Conservation (phyloP, 2,797 vertebrate species). For the Sebastes minor region DNA sequence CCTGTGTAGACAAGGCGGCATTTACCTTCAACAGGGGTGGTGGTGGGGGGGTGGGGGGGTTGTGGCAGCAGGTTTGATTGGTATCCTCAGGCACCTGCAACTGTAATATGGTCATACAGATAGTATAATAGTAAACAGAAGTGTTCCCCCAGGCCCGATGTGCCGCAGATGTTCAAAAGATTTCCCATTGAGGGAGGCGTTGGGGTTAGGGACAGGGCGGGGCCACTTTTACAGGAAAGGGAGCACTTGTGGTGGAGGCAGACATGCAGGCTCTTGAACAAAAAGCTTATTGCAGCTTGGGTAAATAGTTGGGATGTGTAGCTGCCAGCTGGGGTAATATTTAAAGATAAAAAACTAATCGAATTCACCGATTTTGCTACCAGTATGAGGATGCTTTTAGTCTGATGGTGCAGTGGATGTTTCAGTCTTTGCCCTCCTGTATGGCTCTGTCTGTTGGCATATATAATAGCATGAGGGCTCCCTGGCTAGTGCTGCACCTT, state of each 20-base stretch:
- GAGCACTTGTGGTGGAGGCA: slow-evolving; percentile 26
- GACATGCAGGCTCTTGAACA: slow-evolving; percentile 46
- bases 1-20: slow-evolving; percentile 36
- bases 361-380: slow-evolving; percentile 10
- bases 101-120: slow-evolving; percentile 63
- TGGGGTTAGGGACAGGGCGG: slow-evolving; percentile 38
- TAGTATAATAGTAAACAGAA: slow-evolving; percentile 70
- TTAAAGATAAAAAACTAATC: slow-evolving; percentile 14
- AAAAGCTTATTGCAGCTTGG: slow-evolving; percentile 35
- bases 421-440: slow-evolving; percentile 9
- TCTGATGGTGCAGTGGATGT: slow-evolving; percentile 14
- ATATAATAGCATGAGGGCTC: slow-evolving; percentile 5
- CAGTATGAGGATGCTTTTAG: slow-evolving; percentile 30
- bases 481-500: neutral
- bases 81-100: slow-evolving; percentile 67
- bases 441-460: neutral
- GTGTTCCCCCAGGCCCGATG: slow-evolving; percentile 55
- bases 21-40: slow-evolving; percentile 48
- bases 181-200: slow-evolving; percentile 4
- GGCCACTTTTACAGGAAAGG: slow-evolving; percentile 36
- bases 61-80: slow-evolving; percentile 69
- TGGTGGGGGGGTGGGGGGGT: neutral
- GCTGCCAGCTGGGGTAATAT: slow-evolving; percentile 32
- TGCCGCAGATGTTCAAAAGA: slow-evolving; percentile 65
- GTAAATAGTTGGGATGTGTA: slow-evolving; percentile 39